phyloP scores from a whole-genome alignment of 2,113 vertebrate species.

The Asarcornis scutulata region DNA sequence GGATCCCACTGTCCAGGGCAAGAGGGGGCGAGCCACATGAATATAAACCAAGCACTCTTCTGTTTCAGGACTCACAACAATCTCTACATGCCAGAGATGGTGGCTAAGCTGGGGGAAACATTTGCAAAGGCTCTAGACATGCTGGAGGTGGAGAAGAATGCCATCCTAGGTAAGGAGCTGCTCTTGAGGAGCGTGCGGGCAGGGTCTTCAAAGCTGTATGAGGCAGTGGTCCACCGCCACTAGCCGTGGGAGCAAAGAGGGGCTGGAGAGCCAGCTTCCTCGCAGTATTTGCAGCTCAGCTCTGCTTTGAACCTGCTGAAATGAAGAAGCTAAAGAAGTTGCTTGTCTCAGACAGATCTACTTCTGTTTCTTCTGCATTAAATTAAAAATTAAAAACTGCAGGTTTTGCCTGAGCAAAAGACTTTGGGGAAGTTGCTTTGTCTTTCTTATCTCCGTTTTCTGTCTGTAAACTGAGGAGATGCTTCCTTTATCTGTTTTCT shows the following conservation, averaged over 20 bases:
- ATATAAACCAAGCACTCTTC: conserved; percentile 45
- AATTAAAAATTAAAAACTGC: no score
- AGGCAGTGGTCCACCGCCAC: not conserved
- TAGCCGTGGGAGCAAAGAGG: not conserved
- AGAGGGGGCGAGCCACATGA: not conserved
- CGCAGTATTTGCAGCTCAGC: not conserved
- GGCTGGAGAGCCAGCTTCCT: not conserved
- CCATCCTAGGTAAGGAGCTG: conserved; percentile 86
- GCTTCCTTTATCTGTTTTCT: not conserved
- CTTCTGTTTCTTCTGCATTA: not conserved
- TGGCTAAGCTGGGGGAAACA: conserved; percentile 86
- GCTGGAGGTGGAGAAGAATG: conserved; percentile 90
- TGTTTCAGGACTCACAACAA: conserved; percentile 89
- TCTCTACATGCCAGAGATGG: conserved; percentile 89
- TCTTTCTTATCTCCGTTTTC: not conserved
- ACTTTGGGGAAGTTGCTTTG: not conserved
- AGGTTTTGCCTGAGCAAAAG: not conserved
- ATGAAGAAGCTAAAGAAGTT: not conserved
- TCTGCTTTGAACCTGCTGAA: not conserved
- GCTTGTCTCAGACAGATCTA: not conserved
- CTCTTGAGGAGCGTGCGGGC: not conserved
- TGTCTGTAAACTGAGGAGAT: not conserved
- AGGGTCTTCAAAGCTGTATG: not conserved
- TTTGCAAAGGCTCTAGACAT: conserved; percentile 87
- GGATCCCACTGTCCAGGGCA: conserved; percentile 54